Base-by-base conservation (phyloP, 1,140 invertebrate species). In the Samia ricini region DNA sequence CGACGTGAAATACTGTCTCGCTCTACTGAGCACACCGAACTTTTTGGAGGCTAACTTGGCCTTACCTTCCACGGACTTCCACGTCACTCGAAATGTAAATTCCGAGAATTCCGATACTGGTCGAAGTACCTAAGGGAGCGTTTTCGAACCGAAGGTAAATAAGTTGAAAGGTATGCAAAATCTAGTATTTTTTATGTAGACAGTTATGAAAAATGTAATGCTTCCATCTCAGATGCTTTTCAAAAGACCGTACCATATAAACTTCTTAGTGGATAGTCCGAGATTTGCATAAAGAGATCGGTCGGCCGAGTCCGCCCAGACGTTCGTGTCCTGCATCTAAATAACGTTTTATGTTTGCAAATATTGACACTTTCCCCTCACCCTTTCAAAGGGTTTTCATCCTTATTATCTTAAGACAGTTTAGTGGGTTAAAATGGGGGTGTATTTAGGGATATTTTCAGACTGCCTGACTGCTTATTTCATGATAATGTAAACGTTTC, bases 341-440 rank as follows among this genome's bases (percentile, higher is more conserved):
- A 89, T 87, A 83, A 80, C 83, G 77, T 85, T 82, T 89, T 89
- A 88, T 85, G 81, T 85, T 83, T 83, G 77, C 83, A 84, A 89
- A 89, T 86, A 89, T 89, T 89, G 79, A 86, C 86, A 80, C 76
- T 76, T 75, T 74, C 72, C 10, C 76, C 81, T 74, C 78, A 86
- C 79, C 84, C 86, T 87, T 83, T 78, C 60, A 73, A 72, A 79
- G 76, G 78, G 76, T 69, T 78, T 68, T 65, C 69, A 79, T 79
- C 73, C 76, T 73, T 81, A 80, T 80, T 85, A 79, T 82, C 76
- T 77, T 81, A 79, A 81, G 79, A 79, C 75, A 83, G 76, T 80
- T 79, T 77, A 75, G 76, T 75, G 69, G 75, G 75, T 79, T 75
- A 72, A 80, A 77, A 71, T 71, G 69, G 73, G 57, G 57, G 21